Evolutionary conservation across 1,140 invertebrate genomes (phyloP).

Genomic region (Euglossa dilemma): DNA sequence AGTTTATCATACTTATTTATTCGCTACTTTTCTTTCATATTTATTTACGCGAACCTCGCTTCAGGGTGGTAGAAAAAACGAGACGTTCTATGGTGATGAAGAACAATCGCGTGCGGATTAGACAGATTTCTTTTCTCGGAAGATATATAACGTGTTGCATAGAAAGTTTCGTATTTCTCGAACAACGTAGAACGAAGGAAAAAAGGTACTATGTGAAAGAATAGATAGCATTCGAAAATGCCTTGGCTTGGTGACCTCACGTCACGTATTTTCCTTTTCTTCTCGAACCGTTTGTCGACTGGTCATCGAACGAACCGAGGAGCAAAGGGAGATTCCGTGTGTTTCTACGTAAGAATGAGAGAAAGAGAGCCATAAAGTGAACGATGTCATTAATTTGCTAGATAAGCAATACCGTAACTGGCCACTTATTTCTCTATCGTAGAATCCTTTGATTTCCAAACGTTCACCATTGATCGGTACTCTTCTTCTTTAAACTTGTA

Average conservation of each 20-base stretch:
- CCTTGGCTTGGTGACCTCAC: constrained; percentile 74
- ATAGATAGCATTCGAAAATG: constrained; percentile 68
- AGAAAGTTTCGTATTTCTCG: background rate
- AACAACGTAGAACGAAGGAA: background rate
- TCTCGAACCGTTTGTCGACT: constrained; percentile 22
- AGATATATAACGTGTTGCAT: background rate
- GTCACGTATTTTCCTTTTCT: constrained; percentile 56
- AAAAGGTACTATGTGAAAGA: constrained; percentile 31
- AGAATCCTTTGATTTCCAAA: background rate
- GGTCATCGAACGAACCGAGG: constrained; percentile 28
- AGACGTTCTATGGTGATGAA: background rate
- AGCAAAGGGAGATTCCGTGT: constrained; percentile 20
- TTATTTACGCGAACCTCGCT: background rate
- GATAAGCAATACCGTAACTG: constrained; percentile 40
- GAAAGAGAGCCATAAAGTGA: constrained; percentile 48
- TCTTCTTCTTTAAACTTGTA: background rate
- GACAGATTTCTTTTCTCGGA: background rate
- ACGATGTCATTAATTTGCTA: constrained; percentile 40
- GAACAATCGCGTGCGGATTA: background rate
- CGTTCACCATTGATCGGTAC: background rate
- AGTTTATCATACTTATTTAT: background rate
- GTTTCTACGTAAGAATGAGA: constrained; percentile 48
- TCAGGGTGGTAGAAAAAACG: background rate
- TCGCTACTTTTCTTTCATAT: background rate
- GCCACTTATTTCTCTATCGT: background rate